These are phyloP conservation scores for Rhinoptilus africanus DNA, from an alignment of 2,113 vertebrate species.

Conservation along the genomic window DNA sequence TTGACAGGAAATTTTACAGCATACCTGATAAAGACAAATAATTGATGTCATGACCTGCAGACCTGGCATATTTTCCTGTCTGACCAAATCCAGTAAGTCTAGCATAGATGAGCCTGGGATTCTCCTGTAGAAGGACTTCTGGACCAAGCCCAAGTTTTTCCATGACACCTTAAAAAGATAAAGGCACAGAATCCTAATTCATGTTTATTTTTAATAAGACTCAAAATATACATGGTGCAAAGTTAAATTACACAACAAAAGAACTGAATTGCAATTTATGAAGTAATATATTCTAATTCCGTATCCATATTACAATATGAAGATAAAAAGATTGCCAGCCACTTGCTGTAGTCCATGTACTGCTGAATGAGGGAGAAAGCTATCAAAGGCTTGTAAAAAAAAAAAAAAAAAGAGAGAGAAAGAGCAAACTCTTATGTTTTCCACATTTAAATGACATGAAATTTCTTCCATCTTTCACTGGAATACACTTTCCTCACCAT, in stretches of 20 bases:
- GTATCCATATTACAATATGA: neutral
- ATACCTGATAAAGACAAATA: constrained; percentile 91
- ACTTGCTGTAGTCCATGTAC: neutral
- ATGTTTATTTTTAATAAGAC: neutral
- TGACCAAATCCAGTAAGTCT: constrained; percentile 93
- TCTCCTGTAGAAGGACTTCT: constrained; percentile 78
- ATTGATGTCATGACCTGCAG: constrained; percentile 95
- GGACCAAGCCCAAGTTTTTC: constrained; percentile 92
- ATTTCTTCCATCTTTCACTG: neutral
- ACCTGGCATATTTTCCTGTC: constrained; percentile 75
- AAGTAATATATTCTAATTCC: neutral
- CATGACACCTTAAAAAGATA: constrained; percentile 86
- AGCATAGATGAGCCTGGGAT: constrained; percentile 90
- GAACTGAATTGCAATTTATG: neutral
- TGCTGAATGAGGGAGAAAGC: neutral
- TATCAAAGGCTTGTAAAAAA: neutral
- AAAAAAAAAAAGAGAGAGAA: neutral
- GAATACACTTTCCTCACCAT: neutral
- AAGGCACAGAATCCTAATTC: neutral
- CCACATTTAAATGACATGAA: neutral
- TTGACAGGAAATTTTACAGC: neutral
- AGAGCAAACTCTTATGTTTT: neutral
- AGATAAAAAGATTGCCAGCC: neutral
- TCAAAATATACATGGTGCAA: neutral
- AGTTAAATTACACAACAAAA: neutral